Base-by-base conservation (phyloP, 2,888 invertebrate species). In the Steinernema scapterisci region DNA sequence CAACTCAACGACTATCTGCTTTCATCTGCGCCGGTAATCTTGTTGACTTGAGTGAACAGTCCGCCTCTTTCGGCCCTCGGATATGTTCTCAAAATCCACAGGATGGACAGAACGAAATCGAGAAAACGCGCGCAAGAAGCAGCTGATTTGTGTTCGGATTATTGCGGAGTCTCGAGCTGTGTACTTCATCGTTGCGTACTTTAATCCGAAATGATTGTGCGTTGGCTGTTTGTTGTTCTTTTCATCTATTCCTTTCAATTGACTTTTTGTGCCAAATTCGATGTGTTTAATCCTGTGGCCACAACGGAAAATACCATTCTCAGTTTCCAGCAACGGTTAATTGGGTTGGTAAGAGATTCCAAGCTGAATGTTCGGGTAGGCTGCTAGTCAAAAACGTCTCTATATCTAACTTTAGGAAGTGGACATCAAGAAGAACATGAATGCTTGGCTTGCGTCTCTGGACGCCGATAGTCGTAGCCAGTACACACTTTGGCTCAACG, bases 1-100 rank as follows among this genome's bases (percentile, higher is more conserved):
- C 63, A 63, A 63, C 27, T 63, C 54, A 23, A 25, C 13, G 3
- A 16, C 23, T 16, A 27, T 27, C 25, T 5, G 16, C 63, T 63
- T 63, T 63, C 63, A 63, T 63, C 63, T 63, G 25, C 31, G 16
- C 13, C 25, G 31, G 31, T 63, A 63, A 63, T 63, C 63, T 31
- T 63, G 27, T 31, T 63, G 63, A 63, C 63, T 63, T 31, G 31
- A 9, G 31, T 38, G 31, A 5, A 27, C 23, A 27, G 31, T 31
- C 63, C 63, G 63, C 63, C 63, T 63, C 63, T 19, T 48, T 19
- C n/a, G 9, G 45, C 16, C 16, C 45, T n/a, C n/a, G 38, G 38
- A 38, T 38, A 3, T 38, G 9, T 38, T 38, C 38, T 38, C 38
- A 38, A 38, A 38, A 38, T 38, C 38, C 3, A 9, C 38, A 48